These are phyloP conservation scores for Calyptomena viridis DNA, from an alignment of 2,113 vertebrate genomes.

Conservation along the genomic window DNA sequence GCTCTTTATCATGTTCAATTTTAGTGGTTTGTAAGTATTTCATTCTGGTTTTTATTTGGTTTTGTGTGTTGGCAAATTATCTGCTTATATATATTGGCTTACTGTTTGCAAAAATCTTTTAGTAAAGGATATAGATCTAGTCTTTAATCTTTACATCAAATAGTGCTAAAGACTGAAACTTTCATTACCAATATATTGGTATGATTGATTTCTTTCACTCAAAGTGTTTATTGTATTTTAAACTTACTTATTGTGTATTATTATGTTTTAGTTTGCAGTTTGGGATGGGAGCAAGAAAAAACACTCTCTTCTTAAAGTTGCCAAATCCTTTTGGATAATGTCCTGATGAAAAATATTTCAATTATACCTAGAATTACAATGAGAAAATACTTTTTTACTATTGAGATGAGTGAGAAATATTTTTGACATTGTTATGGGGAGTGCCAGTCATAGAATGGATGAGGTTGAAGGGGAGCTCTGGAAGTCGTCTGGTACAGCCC, in stretches of 20 bases:
- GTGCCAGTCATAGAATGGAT: background rate
- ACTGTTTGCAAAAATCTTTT: background rate
- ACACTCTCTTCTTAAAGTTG: background rate
- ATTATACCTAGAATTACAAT: background rate
- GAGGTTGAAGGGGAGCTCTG: background rate
- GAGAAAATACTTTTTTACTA: background rate
- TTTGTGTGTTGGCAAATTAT: background rate
- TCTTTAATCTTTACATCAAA: background rate
- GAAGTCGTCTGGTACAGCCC: accelerated
- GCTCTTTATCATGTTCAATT: background rate
- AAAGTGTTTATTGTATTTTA: background rate
- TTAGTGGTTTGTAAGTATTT: background rate
- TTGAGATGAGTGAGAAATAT: background rate
- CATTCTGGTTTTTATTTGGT: background rate
- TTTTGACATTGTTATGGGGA: background rate
- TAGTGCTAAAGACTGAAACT: background rate
- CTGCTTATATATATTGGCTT: background rate
- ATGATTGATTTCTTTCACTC: background rate
- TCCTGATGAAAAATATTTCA: background rate
- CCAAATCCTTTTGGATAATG: background rate
- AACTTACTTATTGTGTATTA: background rate
- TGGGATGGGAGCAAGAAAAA: background rate
- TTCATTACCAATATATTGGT: background rate
- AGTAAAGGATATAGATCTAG: background rate
- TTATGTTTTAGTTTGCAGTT: background rate